Percentiles rank a stretch among this genome's conserved stretches.
phyloP scores from a whole-genome alignment of 1,140 invertebrate species.

The Lasioglossum baleicum region DNA sequence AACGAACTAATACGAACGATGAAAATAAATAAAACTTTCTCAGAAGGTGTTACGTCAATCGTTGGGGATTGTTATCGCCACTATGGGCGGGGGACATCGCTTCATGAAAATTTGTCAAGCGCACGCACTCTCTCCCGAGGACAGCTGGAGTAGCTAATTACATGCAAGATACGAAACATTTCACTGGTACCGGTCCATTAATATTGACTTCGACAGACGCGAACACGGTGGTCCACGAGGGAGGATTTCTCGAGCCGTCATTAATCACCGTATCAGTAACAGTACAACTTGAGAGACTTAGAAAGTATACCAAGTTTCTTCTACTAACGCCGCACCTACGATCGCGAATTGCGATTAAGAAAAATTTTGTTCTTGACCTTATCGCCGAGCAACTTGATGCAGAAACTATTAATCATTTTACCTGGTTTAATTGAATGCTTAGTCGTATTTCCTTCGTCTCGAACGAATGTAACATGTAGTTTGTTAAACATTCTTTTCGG shows the following conservation, averaged over 20 bases:
- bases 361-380: background rate
- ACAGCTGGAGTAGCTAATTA: conserved; percentile 46
- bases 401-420: background rate
- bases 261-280: conserved; percentile 54
- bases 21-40: conserved; percentile 40
- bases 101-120: conserved; percentile 53
- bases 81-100: conserved; percentile 16
- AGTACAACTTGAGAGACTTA: conserved; percentile 31
- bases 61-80: conserved; percentile 9
- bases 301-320: conserved; percentile 39
- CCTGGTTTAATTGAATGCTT: background rate
- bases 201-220: conserved; percentile 54
- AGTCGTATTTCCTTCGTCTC: too few species aligned
- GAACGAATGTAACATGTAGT: too few species aligned
- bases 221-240: conserved; percentile 52
- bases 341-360: background rate
- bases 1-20: background rate
- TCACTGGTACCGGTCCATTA: conserved; percentile 51
- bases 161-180: conserved; percentile 50
- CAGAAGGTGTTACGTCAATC: background rate
- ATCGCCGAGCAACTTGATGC: background rate
- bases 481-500: too few species aligned
- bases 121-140: conserved; percentile 29
- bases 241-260: conserved; percentile 53
- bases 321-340: conserved; percentile 1